A percentile compares a stretch with the other conserved stretches of the same genome.
Evolutionary conservation across 2,888 invertebrate species (phyloP).

Genomic region (Trypoxylon attenuatum): DNA sequence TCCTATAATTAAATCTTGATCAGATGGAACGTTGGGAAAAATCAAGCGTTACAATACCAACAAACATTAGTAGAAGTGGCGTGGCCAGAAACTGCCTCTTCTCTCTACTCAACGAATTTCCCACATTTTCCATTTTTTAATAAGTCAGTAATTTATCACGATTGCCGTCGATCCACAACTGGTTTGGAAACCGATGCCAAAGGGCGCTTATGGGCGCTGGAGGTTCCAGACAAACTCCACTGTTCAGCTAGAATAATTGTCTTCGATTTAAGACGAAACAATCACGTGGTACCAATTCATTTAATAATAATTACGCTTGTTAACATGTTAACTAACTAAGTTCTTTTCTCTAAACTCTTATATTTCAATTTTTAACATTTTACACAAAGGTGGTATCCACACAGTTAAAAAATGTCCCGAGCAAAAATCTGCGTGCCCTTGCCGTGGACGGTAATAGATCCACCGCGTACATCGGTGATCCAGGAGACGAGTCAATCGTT

Average conservation of each 20-base stretch:
- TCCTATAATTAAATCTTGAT: not conserved
- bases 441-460: constrained; percentile 67
- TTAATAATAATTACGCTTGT: not conserved
- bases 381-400: constrained; percentile 16
- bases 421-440: constrained; percentile 61
- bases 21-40: constrained; percentile 6
- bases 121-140: not conserved
- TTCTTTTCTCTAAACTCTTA: not conserved
- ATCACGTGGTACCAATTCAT: constrained; percentile 45
- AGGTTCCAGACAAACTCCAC: constrained; percentile 65
- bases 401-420: constrained; percentile 52
- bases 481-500: constrained; percentile 62
- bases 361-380: no score
- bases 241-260: constrained; percentile 73
- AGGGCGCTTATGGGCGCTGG: constrained; percentile 75
- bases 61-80: constrained; percentile 22
- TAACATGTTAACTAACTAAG: not conserved
- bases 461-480: constrained; percentile 71
- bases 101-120: not conserved
- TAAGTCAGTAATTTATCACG: not conserved
- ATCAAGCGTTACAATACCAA: not conserved
- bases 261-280: constrained; percentile 70
- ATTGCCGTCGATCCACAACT: constrained; percentile 65
- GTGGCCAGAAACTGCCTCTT: constrained; percentile 29
- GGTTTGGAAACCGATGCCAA: constrained; percentile 71